A percentile compares a stretch with the other conserved stretches of the same genome.
phyloP scores from a whole-genome alignment of 2,888 invertebrate species.

The Rhyacophila evoluta region DNA sequence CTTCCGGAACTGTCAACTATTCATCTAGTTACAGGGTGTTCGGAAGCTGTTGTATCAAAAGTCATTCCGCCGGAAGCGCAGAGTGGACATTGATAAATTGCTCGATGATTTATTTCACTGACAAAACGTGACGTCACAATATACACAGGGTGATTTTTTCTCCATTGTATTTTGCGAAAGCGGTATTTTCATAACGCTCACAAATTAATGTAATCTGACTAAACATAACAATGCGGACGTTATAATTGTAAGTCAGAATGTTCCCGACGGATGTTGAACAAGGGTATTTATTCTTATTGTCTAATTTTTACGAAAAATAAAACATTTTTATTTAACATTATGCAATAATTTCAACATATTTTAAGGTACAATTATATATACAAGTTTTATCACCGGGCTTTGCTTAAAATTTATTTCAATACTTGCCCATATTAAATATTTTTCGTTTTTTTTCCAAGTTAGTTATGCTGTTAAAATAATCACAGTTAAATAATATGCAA shows the following conservation, averaged over 20 bases:
- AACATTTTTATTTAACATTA: no score
- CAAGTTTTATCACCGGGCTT: no score
- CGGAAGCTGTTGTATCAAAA: constrained; percentile 28
- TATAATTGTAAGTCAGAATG: neutral
- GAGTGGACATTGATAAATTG: constrained; percentile 47
- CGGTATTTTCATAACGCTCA: neutral
- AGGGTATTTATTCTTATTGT: neutral
- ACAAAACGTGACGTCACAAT: constrained; percentile 25
- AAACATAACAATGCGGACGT: neutral
- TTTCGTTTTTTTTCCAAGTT: no score
- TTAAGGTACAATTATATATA: no score
- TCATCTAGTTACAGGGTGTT: neutral
- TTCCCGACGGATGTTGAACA: neutral
- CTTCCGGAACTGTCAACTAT: neutral
- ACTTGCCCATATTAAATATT: no score
- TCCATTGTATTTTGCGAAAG: constrained; percentile 26
- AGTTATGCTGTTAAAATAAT: no score
- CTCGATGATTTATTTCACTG: constrained; percentile 37
- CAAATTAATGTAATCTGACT: neutral
- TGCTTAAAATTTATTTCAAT: no score
- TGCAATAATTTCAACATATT: no score
- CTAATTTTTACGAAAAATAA: neutral
- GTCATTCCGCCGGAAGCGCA: constrained; percentile 40
- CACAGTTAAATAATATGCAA: no score
- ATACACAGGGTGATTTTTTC: constrained; percentile 3